phyloP scores from a whole-genome alignment of 1,140 invertebrate species.

The Drosophila parabipectinata region DNA sequence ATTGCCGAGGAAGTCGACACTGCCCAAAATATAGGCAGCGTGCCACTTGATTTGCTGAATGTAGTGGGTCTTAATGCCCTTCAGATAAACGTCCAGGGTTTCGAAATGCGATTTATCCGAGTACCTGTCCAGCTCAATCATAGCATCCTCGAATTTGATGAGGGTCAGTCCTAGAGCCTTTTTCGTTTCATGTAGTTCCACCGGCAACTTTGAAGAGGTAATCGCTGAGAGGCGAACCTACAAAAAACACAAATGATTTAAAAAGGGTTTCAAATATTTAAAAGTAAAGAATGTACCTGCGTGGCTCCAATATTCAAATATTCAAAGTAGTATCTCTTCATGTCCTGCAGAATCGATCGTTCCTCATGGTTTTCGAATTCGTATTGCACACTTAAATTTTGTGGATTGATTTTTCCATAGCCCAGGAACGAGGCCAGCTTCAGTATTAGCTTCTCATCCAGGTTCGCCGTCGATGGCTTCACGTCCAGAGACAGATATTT shows the following conservation, averaged over 20 bases:
- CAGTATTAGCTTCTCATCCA: conserved; percentile 95
- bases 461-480: conserved; percentile 92
- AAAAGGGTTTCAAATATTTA: conserved; percentile 72
- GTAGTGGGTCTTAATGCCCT: conserved; percentile 78
- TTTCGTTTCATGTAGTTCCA: conserved; percentile 92
- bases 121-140: conserved; percentile 95
- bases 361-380: conserved; percentile 87
- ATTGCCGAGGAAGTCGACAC: conserved; percentile 98
- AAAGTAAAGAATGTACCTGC: conserved; percentile 70
- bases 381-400: conserved; percentile 50
- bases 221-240: conserved; percentile 93
- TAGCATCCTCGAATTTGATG: conserved; percentile 98
- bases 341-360: conserved; percentile 92
- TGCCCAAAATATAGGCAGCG: conserved; percentile 96
- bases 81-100: conserved; percentile 86
- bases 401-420: conserved; percentile 83
- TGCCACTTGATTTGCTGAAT: conserved; percentile 95
- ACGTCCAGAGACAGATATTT: conserved; percentile 92
- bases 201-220: conserved; percentile 91
- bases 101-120: conserved; percentile 94
- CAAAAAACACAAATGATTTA: conserved; percentile 29
- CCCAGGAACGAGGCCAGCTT: conserved; percentile 90
- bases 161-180: conserved; percentile 93
- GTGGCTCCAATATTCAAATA: conserved; percentile 91
- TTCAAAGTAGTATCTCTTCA: conserved; percentile 95